phyloP scores from a whole-genome alignment of 2,888 invertebrate species.

The Melitaea athalia region DNA sequence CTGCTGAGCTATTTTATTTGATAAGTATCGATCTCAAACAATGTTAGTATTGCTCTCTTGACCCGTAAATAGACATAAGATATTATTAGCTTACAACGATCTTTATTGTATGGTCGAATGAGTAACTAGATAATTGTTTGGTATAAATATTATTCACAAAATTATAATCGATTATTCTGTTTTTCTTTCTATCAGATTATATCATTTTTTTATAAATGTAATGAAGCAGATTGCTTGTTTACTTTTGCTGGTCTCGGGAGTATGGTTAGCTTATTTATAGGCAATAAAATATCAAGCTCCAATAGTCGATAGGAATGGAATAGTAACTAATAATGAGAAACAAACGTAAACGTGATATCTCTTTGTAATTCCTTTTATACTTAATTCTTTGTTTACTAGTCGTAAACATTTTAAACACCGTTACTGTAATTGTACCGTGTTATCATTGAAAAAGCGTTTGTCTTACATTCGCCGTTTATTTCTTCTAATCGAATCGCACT shows the following conservation, averaged over 20 bases:
- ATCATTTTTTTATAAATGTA: too few species aligned
- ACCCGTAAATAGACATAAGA: constrained; percentile 64
- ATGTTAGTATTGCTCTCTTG: constrained; percentile 64
- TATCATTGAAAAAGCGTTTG: constrained; percentile 20
- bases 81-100: constrained; percentile 29
- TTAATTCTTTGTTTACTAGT: neutral
- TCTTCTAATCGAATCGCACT: constrained; percentile 48
- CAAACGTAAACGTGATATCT: neutral
- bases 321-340: too few species aligned
- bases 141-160: too few species aligned
- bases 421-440: constrained; percentile 16
- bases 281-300: too few species aligned
- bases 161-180: too few species aligned
- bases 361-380: neutral
- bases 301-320: too few species aligned
- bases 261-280: too few species aligned
- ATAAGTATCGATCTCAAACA: constrained; percentile 62
- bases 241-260: too few species aligned
- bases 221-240: too few species aligned
- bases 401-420: constrained; percentile 1
- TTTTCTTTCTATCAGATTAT: too few species aligned
- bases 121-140: neutral
- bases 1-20: constrained; percentile 72
- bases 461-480: constrained; percentile 21
- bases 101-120: neutral